Evolutionary conservation across 2,797 vertebrate species (phyloP).

Genomic region (Lagocephalus sceleratus): DNA sequence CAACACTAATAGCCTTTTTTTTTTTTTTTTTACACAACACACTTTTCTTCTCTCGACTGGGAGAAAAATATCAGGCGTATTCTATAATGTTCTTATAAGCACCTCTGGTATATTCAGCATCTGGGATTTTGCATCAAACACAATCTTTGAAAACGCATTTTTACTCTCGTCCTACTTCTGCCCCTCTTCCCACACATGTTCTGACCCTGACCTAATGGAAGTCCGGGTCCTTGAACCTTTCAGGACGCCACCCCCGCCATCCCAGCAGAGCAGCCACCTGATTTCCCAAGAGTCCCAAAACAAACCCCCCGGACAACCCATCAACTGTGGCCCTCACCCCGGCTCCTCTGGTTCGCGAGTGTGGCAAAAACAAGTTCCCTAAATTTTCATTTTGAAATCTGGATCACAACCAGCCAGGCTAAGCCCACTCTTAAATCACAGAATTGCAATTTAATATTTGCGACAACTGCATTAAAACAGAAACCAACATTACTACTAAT

Average conservation of each 20-base stretch:
- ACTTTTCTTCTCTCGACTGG: slow-evolving; percentile 19
- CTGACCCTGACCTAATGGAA: slow-evolving; percentile 52
- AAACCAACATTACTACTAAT: too few relatives aligned
- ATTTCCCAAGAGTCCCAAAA: slow-evolving; percentile 70
- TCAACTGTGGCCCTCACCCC: too few relatives aligned
- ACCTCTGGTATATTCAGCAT: slow-evolving; percentile 7
- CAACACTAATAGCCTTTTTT: slow-evolving; percentile 52
- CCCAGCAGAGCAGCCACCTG: slow-evolving; percentile 41
- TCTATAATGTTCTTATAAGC: slow-evolving; percentile 18
- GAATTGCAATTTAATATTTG: too few relatives aligned
- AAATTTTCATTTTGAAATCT: too few relatives aligned
- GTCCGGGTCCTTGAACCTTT: slow-evolving; percentile 56
- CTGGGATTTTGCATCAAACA: neutral
- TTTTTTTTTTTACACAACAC: slow-evolving; percentile 41
- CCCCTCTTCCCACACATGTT: slow-evolving; percentile 18
- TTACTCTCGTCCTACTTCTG: slow-evolving; percentile 12
- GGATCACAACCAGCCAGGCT: too few relatives aligned
- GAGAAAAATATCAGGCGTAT: slow-evolving; percentile 20
- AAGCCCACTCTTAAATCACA: slow-evolving; percentile 24
- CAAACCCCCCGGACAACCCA: slow-evolving; percentile 51
- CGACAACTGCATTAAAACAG: too few relatives aligned
- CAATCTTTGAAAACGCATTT: slow-evolving; percentile 5
- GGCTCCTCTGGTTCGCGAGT: too few relatives aligned
- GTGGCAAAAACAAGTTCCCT: too few relatives aligned
- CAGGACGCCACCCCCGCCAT: slow-evolving; percentile 28